Evolutionary conservation across 2,797 vertebrate species (phyloP), one percentile per base, ranked within the genome.

Genomic region (Cryptoblepharus egeriae): DNA sequence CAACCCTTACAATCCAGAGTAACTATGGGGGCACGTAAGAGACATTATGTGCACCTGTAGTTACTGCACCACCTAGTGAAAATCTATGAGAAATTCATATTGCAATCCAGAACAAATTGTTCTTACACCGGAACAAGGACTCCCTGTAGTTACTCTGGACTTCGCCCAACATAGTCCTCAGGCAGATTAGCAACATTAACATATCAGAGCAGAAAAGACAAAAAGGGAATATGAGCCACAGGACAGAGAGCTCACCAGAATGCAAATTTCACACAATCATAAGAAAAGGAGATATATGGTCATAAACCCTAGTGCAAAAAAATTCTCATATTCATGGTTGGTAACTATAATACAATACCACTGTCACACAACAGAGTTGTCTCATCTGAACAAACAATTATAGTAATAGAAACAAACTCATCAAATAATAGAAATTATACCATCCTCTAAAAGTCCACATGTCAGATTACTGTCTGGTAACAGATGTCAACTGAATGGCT

Each of bases 191-290:
- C 68, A 72, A 71, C 30, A 72, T 45, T 67, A 58, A 28, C 35
- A 72, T 26, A 42, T 55, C 18, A n/a, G 45, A 42, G 20, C 42
- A 75, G 18, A 28, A 18, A 74, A 30, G 37, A 42, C 58, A 70
- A 32, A 72, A 65, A 67, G 22, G 42, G 30, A 65, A 65, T 52
- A 26, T 22, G 35, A 78, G 55, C 18, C 37, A 61, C 69, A 61
- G 49, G 49, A 69, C 57, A 85, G 30, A 55, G 52, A 73, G 20
- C 30, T 39, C 30, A 69, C 39, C 77, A 86, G 76, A 15, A 22
- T 28, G 16, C 69, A 68, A 18, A 74, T 83, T 87, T 75, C 57
- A 63, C 45, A 63, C 3, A 71, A 16, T 64, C 28, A n/a, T 61
- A 45, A 76, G 55, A 69, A 69, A n/a, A 30, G 35, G 61, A 42